Conservation (phyloP, 2,888 invertebrate genomes). For the Cantharis rustica region DNA sequence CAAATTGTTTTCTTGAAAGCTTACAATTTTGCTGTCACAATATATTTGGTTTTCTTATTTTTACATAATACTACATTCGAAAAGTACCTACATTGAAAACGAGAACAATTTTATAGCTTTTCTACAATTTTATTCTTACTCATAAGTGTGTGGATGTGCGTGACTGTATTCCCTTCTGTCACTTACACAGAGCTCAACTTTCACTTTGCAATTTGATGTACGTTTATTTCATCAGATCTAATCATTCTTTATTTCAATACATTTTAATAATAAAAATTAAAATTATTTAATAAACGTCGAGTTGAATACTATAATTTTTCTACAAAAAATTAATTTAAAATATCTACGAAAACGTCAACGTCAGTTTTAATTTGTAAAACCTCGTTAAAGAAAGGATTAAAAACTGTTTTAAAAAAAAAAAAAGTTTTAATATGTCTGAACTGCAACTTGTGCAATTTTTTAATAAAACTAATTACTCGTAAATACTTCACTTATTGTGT, state of each 20-base stretch:
- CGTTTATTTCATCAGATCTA: not conserved
- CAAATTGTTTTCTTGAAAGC: not conserved
- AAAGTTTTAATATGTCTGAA: not conserved
- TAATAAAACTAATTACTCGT: not conserved
- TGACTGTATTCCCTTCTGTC: not conserved
- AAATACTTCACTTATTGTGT: not conserved
- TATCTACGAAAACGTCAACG: too few relatives aligned
- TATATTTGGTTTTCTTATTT: not conserved
- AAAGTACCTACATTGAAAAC: not conserved
- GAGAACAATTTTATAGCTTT: not conserved
- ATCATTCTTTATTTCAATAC: not conserved
- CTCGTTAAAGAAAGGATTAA: not conserved
- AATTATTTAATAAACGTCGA: too few relatives aligned
- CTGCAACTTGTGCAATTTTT: not conserved
- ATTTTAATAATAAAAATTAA: too few relatives aligned
- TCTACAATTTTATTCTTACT: not conserved
- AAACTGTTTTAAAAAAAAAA: not conserved
- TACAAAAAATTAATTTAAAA: too few relatives aligned
- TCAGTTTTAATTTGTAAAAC: too few relatives aligned
- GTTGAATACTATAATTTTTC: too few relatives aligned
- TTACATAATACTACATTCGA: not conserved
- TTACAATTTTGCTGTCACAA: not conserved
- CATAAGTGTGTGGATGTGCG: not conserved
- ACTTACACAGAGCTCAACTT: not conserved
- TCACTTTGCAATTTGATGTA: not conserved